Conservation (phyloP, 2,797 vertebrate genomes). For the Danio choprae region DNA sequence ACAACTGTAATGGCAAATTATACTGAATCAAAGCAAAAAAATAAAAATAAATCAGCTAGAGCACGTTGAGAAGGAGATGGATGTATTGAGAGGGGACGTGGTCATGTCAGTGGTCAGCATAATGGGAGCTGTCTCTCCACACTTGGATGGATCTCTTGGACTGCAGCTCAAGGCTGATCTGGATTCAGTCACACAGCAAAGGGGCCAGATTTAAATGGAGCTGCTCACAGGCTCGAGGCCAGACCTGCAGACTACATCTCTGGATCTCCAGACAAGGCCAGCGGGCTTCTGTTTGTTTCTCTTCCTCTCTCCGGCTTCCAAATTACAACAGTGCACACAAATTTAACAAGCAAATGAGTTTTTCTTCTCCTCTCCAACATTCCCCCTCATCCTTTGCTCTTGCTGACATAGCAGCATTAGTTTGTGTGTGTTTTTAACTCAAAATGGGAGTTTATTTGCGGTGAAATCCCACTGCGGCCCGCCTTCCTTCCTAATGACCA, state of each 20-base stretch:
- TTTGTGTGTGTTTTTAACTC: conserved; percentile 64
- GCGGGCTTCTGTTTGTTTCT: conserved; percentile 28
- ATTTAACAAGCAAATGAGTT: conserved; percentile 43
- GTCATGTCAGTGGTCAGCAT: conserved; percentile 40
- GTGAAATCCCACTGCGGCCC: conserved; percentile 39
- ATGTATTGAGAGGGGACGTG: neutral
- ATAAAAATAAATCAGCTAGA: neutral
- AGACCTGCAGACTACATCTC: conserved; percentile 34
- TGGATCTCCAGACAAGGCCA: conserved; percentile 39
- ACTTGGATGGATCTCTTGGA: conserved; percentile 27
- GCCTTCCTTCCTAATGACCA: conserved; percentile 62
- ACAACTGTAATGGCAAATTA: neutral
- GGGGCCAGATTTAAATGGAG: conserved; percentile 39
- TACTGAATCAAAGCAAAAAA: neutral
- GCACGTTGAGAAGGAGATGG: neutral
- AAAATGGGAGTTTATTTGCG: conserved; percentile 20
- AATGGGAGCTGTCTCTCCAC: conserved; percentile 20
- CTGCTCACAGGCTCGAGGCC: conserved; percentile 34
- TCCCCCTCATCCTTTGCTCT: neutral
- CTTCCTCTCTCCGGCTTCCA: neutral
- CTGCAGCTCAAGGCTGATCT: conserved; percentile 43
- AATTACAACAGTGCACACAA: conserved; percentile 34
- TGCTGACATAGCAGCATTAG: conserved; percentile 43
- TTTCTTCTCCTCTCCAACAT: conserved; percentile 18
- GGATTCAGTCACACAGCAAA: conserved; percentile 51